Evolutionary conservation across 2,797 vertebrate species (phyloP).

Genomic region (Micromesistius poutassou): DNA sequence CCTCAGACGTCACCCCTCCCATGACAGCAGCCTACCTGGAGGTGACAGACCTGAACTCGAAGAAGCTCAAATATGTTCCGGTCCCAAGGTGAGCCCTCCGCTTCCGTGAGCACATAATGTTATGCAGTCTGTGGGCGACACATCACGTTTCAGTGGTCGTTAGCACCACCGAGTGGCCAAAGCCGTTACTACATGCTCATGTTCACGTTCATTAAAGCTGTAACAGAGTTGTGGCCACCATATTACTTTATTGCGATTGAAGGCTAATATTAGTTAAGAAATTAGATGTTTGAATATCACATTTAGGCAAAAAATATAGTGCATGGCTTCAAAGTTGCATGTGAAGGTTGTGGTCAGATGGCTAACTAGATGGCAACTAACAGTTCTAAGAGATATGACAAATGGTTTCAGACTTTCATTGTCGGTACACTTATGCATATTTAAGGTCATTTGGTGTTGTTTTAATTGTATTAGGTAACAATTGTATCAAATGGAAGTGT

Average conservation of each 20-base stretch:
- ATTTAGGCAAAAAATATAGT: not conserved
- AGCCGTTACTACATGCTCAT: slow-evolving; percentile 2
- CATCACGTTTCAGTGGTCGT: not conserved
- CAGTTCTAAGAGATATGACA: too few relatives aligned
- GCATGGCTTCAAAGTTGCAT: not conserved
- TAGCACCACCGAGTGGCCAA: slow-evolving; percentile 21
- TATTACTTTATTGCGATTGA: not conserved
- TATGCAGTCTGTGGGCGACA: not conserved
- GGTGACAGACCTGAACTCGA: slow-evolving; percentile 90
- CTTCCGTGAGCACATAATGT: not conserved
- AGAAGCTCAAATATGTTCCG: slow-evolving; percentile 93
- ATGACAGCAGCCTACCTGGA: slow-evolving; percentile 88
- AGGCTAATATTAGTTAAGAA: not conserved
- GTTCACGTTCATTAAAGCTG: not conserved
- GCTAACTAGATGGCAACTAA: too few relatives aligned
- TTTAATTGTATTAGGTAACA: too few relatives aligned
- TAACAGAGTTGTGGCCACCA: not conserved
- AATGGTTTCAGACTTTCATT: too few relatives aligned
- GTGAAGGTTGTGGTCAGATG: too few relatives aligned
- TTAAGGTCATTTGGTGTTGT: too few relatives aligned
- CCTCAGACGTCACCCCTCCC: slow-evolving; percentile 83
- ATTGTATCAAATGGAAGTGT: too few relatives aligned
- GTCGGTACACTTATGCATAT: too few relatives aligned
- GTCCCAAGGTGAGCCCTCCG: slow-evolving; percentile 81
- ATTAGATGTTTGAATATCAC: not conserved